phyloP scores from a whole-genome alignment of 2,888 invertebrate genomes.

The Lomographa bimaculata region DNA sequence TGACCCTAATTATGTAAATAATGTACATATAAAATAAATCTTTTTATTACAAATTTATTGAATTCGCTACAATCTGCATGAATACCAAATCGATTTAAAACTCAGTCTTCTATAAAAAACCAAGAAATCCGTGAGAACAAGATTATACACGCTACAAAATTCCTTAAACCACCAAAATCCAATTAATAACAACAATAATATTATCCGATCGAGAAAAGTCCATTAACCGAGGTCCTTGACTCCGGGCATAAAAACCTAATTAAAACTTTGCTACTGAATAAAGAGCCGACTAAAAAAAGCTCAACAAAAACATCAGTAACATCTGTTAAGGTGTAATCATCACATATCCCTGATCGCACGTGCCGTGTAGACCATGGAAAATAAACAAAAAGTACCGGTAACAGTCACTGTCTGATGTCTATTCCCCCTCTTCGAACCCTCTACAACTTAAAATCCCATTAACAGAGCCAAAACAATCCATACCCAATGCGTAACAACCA shows the following conservation, averaged over 20 bases:
- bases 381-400: conserved; percentile 59
- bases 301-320: conserved; percentile 51
- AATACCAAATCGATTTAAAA: too few species aligned
- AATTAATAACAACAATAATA: conserved; percentile 12
- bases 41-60: too few species aligned
- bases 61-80: too few species aligned
- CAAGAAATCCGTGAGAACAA: too few species aligned
- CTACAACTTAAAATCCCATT: conserved; percentile 40
- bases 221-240: conserved; percentile 26
- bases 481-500: conserved; percentile 41
- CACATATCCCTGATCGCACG: conserved; percentile 60
- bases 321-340: conserved; percentile 63
- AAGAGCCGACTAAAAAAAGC: conserved; percentile 20
- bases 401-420: conserved; percentile 30
- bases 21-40: too few species aligned
- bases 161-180: too few species aligned
- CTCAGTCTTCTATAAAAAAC: too few species aligned
- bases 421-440: conserved; percentile 53
- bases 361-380: conserved; percentile 52
- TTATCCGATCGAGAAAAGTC: conserved; percentile 5
- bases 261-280: conserved; percentile 19
- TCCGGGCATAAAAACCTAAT: conserved; percentile 22
- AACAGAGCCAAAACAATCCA: conserved; percentile 20
- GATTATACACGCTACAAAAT: too few species aligned
- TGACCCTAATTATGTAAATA: too few species aligned